These are phyloP conservation scores for Diachrysia chrysitis DNA, from an alignment of 2,888 invertebrate genomes.

Conservation along the genomic window DNA sequence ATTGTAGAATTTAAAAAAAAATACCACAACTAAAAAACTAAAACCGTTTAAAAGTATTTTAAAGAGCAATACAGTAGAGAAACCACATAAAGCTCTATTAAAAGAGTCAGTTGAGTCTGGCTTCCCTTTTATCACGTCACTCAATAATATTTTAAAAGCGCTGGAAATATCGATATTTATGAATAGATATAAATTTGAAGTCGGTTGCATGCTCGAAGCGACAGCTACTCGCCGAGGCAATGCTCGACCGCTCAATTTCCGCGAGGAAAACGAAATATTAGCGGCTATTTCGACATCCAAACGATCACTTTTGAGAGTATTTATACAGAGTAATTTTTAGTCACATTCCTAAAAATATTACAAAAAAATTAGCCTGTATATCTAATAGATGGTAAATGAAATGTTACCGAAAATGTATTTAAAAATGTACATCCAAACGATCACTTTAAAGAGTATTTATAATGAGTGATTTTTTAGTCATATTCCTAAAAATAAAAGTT, in stretches of 20 bases:
- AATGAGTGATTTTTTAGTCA: no score
- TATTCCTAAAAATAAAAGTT: no score
- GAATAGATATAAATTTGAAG: slow-evolving; percentile 31
- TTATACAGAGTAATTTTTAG: no score
- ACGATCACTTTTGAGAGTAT: slow-evolving; percentile 16
- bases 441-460: no score
- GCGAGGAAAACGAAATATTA: slow-evolving; percentile 56
- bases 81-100: neutral
- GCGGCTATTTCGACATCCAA: slow-evolving; percentile 43
- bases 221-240: slow-evolving; percentile 33
- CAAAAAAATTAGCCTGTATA: no score
- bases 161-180: slow-evolving; percentile 28
- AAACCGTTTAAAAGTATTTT: neutral
- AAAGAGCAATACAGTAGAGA: neutral
- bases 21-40: no score
- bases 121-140: slow-evolving; percentile 28
- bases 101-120: slow-evolving; percentile 6
- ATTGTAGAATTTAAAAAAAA: no score
- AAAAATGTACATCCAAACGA: no score
- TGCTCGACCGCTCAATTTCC: slow-evolving; percentile 65
- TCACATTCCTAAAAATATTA: no score
- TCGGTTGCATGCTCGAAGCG: slow-evolving; percentile 10
- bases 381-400: no score
- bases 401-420: no score
- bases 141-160: slow-evolving; percentile 47